Evolutionary conservation across 2,888 invertebrate genomes (phyloP).

Genomic region (Melipona beecheii): DNA sequence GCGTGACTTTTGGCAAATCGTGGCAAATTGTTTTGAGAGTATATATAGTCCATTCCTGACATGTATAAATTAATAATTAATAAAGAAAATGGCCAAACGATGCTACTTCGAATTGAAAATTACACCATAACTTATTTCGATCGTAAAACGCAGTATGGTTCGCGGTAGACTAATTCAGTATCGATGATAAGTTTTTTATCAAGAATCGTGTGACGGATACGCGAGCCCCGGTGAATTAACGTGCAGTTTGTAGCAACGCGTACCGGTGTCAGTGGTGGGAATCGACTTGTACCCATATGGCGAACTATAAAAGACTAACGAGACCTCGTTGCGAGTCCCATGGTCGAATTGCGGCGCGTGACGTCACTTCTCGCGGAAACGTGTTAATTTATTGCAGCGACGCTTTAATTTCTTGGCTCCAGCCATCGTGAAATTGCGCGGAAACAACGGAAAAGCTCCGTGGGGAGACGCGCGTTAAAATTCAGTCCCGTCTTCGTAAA

Average conservation of each 20-base stretch:
- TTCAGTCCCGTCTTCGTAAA: neutral
- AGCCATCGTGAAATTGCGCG: constrained; percentile 58
- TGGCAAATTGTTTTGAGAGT: no score
- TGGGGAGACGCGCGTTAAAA: neutral
- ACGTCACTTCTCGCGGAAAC: constrained; percentile 81
- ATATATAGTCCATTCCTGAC: no score
- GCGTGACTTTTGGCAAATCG: no score
- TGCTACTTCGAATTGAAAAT: neutral
- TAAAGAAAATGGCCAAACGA: neutral
- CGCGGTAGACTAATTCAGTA: neutral
- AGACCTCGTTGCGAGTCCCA: constrained; percentile 74
- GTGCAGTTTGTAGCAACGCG: constrained; percentile 8
- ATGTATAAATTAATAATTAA: no score
- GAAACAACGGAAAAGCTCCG: constrained; percentile 35
- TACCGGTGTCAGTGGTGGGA: constrained; percentile 66
- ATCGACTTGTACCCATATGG: constrained; percentile 64
- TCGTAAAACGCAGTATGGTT: no score
- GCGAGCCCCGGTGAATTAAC: constrained; percentile 14
- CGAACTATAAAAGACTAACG: constrained; percentile 71
- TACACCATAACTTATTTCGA: neutral
- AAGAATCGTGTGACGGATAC: neutral
- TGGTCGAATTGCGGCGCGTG: constrained; percentile 66
- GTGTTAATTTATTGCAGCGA: constrained; percentile 76
- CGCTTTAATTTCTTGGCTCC: constrained; percentile 62
- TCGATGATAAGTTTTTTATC: constrained; percentile 10